phyloP scores from a whole-genome alignment of 2,113 vertebrate genomes.

The Sarotherodon lohbergeri region DNA sequence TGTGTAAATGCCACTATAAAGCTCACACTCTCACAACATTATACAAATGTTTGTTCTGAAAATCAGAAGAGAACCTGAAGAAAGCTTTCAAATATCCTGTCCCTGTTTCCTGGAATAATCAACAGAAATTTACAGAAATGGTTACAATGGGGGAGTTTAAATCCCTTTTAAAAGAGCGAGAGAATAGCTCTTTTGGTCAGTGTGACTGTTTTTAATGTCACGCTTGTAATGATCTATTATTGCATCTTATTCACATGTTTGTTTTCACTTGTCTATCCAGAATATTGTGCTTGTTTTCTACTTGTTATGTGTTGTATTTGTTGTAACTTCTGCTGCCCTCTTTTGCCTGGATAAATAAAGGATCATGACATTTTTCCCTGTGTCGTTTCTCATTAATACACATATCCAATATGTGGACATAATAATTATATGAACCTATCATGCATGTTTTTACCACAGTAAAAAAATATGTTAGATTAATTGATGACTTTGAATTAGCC shows the following conservation, averaged over 20 bases:
- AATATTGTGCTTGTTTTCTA: background rate
- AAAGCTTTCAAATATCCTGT: background rate
- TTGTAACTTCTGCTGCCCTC: background rate
- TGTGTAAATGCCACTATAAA: background rate
- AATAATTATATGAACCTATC: background rate
- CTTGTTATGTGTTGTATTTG: background rate
- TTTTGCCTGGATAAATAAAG: background rate
- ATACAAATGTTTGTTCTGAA: background rate
- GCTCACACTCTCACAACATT: background rate
- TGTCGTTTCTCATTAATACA: background rate
- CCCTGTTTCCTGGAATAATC: background rate
- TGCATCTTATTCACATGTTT: background rate
- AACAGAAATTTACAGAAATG: background rate
- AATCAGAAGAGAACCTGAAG: background rate
- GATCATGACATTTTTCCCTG: background rate
- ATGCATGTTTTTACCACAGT: background rate
- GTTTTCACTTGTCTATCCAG: background rate
- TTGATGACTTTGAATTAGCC: background rate
- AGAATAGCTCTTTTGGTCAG: background rate
- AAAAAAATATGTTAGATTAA: background rate
- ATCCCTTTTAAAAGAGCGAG: background rate
- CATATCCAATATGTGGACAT: background rate
- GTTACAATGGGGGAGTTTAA: background rate
- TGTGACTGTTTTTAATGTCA: background rate
- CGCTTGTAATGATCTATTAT: background rate